Conservation (phyloP, 2,113 vertebrate species). For the Phaethornis superciliosus region DNA sequence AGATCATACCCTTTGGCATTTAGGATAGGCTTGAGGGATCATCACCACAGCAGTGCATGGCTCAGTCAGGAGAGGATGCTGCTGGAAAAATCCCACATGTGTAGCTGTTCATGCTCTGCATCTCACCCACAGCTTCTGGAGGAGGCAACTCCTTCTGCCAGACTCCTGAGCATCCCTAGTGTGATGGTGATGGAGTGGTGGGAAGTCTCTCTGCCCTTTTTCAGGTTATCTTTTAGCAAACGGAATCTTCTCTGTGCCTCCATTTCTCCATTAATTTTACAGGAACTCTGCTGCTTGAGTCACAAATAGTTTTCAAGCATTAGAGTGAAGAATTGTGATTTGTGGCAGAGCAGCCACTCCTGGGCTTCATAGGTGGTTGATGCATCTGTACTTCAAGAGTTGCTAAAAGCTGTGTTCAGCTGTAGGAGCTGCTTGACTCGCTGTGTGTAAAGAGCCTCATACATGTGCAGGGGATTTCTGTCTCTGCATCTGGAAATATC, state of each 20-base stretch:
- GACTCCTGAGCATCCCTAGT: neutral
- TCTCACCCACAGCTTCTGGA: neutral
- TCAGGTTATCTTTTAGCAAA: neutral
- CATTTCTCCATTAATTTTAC: neutral
- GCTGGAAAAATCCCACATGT: neutral
- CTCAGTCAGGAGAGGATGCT: neutral
- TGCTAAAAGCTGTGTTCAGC: neutral
- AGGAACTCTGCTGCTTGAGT: neutral
- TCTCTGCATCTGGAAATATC: neutral
- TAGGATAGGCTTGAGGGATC: neutral
- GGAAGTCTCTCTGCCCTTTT: neutral
- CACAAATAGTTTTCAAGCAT: rapidly evolving
- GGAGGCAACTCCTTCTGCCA: neutral
- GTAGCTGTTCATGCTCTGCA: neutral
- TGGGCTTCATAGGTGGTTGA: neutral
- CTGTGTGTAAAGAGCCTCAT: neutral
- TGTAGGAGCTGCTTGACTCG: neutral
- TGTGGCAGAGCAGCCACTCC: neutral
- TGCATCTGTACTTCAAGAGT: neutral
- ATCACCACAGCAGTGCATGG: neutral
- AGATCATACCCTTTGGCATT: neutral
- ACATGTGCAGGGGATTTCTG: neutral
- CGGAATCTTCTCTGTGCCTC: neutral
- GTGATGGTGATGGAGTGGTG: neutral
- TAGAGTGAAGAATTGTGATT: neutral